A percentile compares a stretch with the other conserved stretches of the same genome.
Conservation (phyloP, 2,113 vertebrate genomes). For the Serilophus lunatus region DNA sequence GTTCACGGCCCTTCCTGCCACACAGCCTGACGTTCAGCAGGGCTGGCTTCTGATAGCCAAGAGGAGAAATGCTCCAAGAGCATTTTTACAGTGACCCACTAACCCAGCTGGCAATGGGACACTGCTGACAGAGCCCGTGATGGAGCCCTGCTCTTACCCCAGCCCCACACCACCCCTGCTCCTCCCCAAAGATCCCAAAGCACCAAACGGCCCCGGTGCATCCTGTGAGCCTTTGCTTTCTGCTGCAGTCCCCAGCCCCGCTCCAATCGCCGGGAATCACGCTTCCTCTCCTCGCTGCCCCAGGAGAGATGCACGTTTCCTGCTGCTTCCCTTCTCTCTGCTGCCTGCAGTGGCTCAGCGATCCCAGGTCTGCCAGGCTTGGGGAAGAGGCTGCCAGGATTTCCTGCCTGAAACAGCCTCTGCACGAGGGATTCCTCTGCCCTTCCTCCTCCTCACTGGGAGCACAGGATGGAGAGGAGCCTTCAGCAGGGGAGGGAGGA, state of each 20-base stretch:
- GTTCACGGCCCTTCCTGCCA: not conserved
- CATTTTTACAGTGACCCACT: not conserved
- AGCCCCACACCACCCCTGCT: not conserved
- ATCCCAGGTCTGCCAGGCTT: not conserved
- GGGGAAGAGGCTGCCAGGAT: not conserved
- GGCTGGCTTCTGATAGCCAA: not conserved
- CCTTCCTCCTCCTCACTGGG: not conserved
- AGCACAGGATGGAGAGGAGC: not conserved
- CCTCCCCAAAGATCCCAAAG: not conserved
- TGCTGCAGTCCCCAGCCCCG: not conserved
- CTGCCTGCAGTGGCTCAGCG: accelerated
- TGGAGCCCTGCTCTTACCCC: accelerated
- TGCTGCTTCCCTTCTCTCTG: not conserved
- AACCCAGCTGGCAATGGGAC: not conserved
- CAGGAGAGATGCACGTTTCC: not conserved
- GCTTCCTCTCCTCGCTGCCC: not conserved
- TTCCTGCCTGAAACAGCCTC: not conserved
- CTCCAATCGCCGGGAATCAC: not conserved
- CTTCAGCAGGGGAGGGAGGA: not conserved
- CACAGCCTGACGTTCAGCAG: accelerated
- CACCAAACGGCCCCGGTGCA: accelerated
- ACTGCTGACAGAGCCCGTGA: accelerated
- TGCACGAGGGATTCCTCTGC: not conserved
- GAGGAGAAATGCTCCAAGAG: accelerated
- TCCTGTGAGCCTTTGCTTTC: accelerated